A percentile compares a stretch with the other conserved stretches of the same genome.
Conservation (phyloP, 2,888 invertebrate species). For the Globia sparganii region DNA sequence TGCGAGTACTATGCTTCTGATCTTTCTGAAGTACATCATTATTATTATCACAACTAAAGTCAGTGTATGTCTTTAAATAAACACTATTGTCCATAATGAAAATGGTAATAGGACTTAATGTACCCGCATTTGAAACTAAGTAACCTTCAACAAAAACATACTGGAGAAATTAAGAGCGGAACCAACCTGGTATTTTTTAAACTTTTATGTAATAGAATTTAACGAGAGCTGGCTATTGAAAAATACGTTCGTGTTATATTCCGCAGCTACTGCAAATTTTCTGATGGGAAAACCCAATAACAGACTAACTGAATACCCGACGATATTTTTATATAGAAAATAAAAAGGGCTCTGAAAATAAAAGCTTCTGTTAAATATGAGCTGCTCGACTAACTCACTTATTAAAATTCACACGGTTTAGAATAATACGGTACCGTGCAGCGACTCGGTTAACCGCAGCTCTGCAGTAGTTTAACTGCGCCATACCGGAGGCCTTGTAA, state of each 20-base stretch:
- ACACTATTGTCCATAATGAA: neutral
- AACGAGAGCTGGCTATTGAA: neutral
- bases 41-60: no score
- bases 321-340: neutral
- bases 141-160: neutral
- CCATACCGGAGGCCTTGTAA: conserved; percentile 19
- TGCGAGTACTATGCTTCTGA: no score
- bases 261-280: neutral
- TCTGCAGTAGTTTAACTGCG: conserved; percentile 21
- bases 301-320: no score
- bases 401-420: conserved; percentile 15
- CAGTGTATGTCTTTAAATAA: no score
- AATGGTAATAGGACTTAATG: neutral
- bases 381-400: conserved; percentile 32
- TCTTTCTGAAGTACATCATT: no score
- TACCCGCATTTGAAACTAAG: neutral
- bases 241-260: neutral
- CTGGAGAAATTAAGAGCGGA: neutral
- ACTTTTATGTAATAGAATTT: neutral
- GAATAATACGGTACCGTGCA: conserved; percentile 25
- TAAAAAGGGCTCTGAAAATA: neutral
- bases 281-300: no score
- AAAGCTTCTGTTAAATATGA: neutral
- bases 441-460: conserved; percentile 22
- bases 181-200: neutral